Evolutionary conservation across 2,888 invertebrate genomes (phyloP).

Genomic region (Drosophila kuntzei): DNA sequence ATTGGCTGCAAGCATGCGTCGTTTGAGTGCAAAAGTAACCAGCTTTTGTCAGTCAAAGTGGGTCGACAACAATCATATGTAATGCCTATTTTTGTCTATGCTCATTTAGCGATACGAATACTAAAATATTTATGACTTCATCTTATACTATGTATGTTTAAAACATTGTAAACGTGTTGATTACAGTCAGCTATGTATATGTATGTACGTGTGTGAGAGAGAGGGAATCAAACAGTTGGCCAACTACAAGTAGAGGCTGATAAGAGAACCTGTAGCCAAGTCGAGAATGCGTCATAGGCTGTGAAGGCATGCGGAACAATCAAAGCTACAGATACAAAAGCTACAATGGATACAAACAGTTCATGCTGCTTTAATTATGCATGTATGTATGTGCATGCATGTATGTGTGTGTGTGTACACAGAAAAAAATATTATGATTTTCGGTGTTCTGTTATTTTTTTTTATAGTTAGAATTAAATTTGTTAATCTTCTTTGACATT

Average conservation of each 20-base stretch:
- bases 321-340: constrained; percentile 19
- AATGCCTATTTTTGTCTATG: constrained; percentile 67
- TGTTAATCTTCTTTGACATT: too few species aligned
- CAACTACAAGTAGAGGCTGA: constrained; percentile 8
- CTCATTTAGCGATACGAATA: constrained; percentile 40
- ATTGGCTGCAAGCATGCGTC: constrained; percentile 62
- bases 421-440: too few species aligned
- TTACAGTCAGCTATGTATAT: constrained; percentile 44
- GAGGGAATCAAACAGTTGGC: background rate
- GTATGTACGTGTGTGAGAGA: background rate
- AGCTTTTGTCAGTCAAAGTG: constrained; percentile 37
- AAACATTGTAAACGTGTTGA: constrained; percentile 62
- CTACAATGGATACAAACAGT: constrained; percentile 19
- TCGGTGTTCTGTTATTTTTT: too few species aligned
- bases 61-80: constrained; percentile 38
- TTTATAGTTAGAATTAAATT: too few species aligned
- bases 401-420: background rate
- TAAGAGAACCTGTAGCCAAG: constrained; percentile 14
- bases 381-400: constrained; percentile 20
- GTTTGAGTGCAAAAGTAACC: constrained; percentile 30
- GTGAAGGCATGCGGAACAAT: constrained; percentile 2
- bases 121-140: constrained; percentile 47
- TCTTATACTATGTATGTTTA: constrained; percentile 40
- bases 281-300: constrained; percentile 16
- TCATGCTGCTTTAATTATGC: constrained; percentile 33